Evolutionary conservation across 2,888 invertebrate species (phyloP).

Genomic region (Mesorhabditis sp.): DNA sequence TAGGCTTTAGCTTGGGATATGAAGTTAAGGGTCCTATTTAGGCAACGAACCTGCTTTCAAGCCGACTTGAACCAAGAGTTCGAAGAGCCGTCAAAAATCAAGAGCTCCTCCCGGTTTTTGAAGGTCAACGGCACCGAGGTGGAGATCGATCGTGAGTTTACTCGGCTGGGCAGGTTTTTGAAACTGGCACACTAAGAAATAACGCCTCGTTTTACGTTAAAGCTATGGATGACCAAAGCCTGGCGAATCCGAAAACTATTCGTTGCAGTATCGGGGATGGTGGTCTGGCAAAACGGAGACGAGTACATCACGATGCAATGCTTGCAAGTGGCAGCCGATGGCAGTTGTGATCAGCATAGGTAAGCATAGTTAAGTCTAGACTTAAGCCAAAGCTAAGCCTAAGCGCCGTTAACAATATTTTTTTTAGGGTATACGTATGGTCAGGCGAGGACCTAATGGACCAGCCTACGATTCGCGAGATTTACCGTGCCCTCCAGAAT

Average conservation of each 20-base stretch:
- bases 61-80: slow-evolving; percentile 27
- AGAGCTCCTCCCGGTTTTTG: slow-evolving; percentile 24
- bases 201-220: neutral
- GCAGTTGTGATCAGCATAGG: slow-evolving; percentile 36
- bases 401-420: neutral
- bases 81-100: slow-evolving; percentile 15
- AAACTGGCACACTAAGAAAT: neutral
- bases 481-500: slow-evolving; percentile 35
- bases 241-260: slow-evolving; percentile 8
- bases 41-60: slow-evolving; percentile 37
- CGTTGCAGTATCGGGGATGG: slow-evolving; percentile 31
- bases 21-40: slow-evolving; percentile 9
- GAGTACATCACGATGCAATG: slow-evolving; percentile 43
- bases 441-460: slow-evolving; percentile 49
- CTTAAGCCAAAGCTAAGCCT: too few species aligned
- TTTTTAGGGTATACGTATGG: slow-evolving; percentile 40
- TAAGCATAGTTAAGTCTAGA: neutral
- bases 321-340: slow-evolving; percentile 34
- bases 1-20: neutral
- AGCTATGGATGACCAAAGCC: neutral
- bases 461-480: slow-evolving; percentile 42
- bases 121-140: slow-evolving; percentile 22
- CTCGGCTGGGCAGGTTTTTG: neutral
- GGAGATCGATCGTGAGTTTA: slow-evolving; percentile 22
- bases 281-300: slow-evolving; percentile 44